A percentile compares a stretch with the other conserved stretches of the same genome.
Conservation (phyloP, 2,888 invertebrate genomes). For the Trachelus stipa region DNA sequence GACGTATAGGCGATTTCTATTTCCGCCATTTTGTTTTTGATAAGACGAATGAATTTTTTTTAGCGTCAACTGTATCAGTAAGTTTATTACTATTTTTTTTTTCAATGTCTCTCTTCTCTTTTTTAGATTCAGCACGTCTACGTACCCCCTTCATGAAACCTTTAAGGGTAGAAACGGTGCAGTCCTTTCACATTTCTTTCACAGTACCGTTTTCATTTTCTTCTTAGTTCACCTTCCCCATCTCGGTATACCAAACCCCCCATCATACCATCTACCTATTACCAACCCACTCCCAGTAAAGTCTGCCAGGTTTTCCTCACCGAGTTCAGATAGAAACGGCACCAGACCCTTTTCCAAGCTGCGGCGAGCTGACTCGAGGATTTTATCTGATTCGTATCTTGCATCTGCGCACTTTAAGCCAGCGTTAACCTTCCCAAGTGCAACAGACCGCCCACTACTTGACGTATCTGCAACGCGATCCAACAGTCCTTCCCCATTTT, state of each 20-base stretch:
- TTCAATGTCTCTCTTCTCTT: not conserved
- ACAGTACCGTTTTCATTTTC: not conserved
- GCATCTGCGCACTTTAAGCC: slow-evolving; percentile 13
- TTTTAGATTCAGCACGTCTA: not conserved
- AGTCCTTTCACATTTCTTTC: not conserved
- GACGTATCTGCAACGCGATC: slow-evolving; percentile 31
- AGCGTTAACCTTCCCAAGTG: slow-evolving; percentile 34
- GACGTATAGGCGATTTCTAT: not conserved
- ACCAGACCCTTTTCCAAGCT: not conserved
- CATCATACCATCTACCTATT: not conserved
- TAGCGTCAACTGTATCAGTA: too few species aligned
- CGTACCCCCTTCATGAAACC: not conserved
- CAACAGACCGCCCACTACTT: slow-evolving; percentile 43
- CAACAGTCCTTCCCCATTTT: slow-evolving; percentile 20
- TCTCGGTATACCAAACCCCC: not conserved
- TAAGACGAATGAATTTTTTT: not conserved
- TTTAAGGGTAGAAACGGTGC: not conserved
- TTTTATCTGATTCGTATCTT: slow-evolving; percentile 30
- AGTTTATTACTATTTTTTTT: not conserved
- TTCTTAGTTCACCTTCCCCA: not conserved
- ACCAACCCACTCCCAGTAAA: not conserved
- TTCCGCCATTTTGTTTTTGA: not conserved
- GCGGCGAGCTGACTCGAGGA: slow-evolving; percentile 12
- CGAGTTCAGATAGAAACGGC: not conserved
- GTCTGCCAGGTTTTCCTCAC: not conserved